Evolutionary conservation across 2,888 invertebrate genomes (phyloP).

Genomic region (Luperina testacea): DNA sequence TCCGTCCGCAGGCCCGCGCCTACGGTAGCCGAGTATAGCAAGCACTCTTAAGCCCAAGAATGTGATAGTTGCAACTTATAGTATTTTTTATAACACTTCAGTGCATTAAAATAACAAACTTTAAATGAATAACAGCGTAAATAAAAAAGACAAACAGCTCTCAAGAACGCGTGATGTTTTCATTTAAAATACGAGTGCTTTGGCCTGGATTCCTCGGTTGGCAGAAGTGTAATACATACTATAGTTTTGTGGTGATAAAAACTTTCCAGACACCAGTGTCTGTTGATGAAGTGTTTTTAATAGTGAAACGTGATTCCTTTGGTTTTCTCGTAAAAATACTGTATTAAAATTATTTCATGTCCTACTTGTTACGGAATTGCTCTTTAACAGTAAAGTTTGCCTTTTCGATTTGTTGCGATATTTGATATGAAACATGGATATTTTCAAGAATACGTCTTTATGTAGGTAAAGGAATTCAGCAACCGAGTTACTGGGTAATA

Average conservation of each 20-base stretch:
- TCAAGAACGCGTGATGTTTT: slow-evolving; percentile 49
- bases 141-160: slow-evolving; percentile 36
- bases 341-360: slow-evolving; percentile 5
- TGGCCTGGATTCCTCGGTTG: slow-evolving; percentile 45
- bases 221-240: slow-evolving; percentile 31
- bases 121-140: slow-evolving; percentile 15
- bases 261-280: slow-evolving; percentile 38
- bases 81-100: neutral
- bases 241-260: slow-evolving; percentile 38
- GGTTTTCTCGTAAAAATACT: slow-evolving; percentile 36
- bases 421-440: neutral
- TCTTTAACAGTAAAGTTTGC: neutral
- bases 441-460: neutral
- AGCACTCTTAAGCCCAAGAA: neutral
- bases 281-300: slow-evolving; percentile 20
- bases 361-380: neutral
- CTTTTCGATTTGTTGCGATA: too few relatives aligned
- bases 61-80: neutral
- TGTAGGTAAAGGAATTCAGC: neutral
- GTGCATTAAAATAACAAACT: slow-evolving; percentile 26
- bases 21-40: too few relatives aligned
- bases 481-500: too few relatives aligned
- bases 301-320: slow-evolving; percentile 23
- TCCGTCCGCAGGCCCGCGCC: too few relatives aligned
- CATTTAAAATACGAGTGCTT: slow-evolving; percentile 47